Percentiles rank a stretch among this genome's conserved stretches.
Evolutionary conservation across 2,797 vertebrate species (phyloP).

Genomic region (Heliangelus exortis): DNA sequence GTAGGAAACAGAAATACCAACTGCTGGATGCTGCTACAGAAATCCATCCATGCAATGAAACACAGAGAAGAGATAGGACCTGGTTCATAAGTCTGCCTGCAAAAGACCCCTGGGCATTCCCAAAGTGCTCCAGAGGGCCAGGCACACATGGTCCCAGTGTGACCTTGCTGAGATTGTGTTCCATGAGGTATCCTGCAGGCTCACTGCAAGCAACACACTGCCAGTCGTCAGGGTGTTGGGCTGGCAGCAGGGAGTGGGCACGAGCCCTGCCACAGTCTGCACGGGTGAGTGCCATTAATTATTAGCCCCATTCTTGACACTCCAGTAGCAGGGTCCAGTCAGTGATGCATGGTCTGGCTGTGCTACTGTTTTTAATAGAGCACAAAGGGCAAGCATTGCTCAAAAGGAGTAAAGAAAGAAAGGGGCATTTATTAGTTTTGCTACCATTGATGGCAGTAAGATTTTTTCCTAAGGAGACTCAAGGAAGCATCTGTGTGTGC

Average conservation of each 20-base stretch:
- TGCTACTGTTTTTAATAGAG: not conserved
- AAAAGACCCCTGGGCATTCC: not conserved
- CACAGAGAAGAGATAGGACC: not conserved
- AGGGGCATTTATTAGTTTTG: not conserved
- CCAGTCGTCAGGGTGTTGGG: not conserved
- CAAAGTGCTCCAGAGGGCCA: not conserved
- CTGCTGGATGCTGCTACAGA: not conserved
- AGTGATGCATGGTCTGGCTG: not conserved
- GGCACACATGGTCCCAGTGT: too few relatives aligned
- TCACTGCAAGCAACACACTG: not conserved
- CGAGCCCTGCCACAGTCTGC: not conserved
- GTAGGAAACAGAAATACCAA: not conserved
- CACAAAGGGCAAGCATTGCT: not conserved
- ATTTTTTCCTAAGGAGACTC: not conserved
- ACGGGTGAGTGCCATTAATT: not conserved
- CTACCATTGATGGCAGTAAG: fast-evolving
- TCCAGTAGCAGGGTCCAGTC: not conserved
- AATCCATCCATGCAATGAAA: not conserved
- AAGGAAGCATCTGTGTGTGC: not conserved
- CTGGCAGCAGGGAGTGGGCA: fast-evolving
- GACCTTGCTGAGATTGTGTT: not conserved
- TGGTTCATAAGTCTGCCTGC: not conserved
- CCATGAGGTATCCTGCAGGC: fast-evolving
- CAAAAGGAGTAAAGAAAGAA: not conserved
- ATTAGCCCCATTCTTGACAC: not conserved